Conservation (phyloP, 2,113 vertebrate species). For the Phalacrocorax brasilianus region DNA sequence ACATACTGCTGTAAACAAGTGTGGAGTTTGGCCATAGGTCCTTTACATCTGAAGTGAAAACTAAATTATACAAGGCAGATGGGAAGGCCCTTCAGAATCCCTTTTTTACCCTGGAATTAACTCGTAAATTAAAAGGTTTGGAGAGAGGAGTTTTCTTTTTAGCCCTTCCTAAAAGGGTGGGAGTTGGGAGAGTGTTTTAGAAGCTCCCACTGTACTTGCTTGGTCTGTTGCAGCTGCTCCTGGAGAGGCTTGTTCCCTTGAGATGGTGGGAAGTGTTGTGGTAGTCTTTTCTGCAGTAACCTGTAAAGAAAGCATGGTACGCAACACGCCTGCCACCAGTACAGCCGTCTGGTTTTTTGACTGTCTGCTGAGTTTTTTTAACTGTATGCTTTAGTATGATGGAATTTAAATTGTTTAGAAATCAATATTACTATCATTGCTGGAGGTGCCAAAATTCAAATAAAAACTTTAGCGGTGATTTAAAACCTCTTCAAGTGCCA, state of each 20-base stretch:
- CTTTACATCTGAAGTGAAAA: neutral
- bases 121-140: neutral
- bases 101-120: neutral
- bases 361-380: neutral
- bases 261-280: neutral
- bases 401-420: neutral
- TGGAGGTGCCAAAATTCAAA: neutral
- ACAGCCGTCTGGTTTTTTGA: neutral
- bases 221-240: neutral
- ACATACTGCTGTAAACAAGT: constrained; percentile 15
- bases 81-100: neutral
- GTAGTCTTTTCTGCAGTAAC: neutral
- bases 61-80: neutral
- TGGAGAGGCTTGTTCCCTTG: neutral
- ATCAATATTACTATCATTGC: neutral
- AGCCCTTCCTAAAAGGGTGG: neutral
- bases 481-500: neutral
- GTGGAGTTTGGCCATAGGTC: neutral
- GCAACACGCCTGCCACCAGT: fast-evolving
- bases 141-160: neutral
- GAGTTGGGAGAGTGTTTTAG: neutral
- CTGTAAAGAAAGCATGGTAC: neutral
- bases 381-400: neutral
- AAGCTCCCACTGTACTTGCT: neutral
- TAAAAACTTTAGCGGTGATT: neutral